Conservation (phyloP, 2,797 vertebrate genomes). For the Enteromius radiatus region DNA sequence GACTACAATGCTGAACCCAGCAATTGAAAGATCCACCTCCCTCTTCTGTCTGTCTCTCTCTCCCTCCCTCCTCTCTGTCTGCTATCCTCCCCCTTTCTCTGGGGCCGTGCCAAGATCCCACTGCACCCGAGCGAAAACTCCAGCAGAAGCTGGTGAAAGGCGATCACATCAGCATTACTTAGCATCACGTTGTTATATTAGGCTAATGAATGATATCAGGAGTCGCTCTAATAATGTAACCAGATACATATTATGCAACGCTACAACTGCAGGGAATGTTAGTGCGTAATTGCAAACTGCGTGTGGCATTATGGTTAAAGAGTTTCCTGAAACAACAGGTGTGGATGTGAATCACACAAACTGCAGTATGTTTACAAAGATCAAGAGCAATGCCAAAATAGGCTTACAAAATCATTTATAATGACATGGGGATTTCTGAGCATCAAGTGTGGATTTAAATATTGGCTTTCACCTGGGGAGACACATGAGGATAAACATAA, state of each 20-base stretch:
- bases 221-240: constrained; percentile 28
- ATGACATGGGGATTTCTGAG: constrained; percentile 1
- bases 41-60: constrained; percentile 23
- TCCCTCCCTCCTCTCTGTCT: constrained; percentile 36
- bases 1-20: constrained; percentile 73
- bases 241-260: constrained; percentile 18
- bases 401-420: constrained; percentile 3
- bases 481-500: not conserved
- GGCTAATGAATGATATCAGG: constrained; percentile 13
- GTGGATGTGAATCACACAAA: constrained; percentile 14
- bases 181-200: constrained; percentile 24
- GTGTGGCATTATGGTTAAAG: constrained; percentile 14
- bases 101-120: constrained; percentile 68
- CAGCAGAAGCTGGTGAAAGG: constrained; percentile 62
- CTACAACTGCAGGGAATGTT: constrained; percentile 4
- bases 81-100: constrained; percentile 57
- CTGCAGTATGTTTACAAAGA: constrained; percentile 15
- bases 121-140: constrained; percentile 57
- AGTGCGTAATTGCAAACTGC: not conserved
- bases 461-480: not conserved
- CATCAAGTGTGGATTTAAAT: constrained; percentile 5
- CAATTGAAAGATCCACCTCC: constrained; percentile 62
- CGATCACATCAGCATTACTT: constrained; percentile 68
- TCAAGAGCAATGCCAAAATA: constrained; percentile 8
- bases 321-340: constrained; percentile 46